Conservation (phyloP, 2,797 vertebrate genomes). For the Betta splendens region DNA sequence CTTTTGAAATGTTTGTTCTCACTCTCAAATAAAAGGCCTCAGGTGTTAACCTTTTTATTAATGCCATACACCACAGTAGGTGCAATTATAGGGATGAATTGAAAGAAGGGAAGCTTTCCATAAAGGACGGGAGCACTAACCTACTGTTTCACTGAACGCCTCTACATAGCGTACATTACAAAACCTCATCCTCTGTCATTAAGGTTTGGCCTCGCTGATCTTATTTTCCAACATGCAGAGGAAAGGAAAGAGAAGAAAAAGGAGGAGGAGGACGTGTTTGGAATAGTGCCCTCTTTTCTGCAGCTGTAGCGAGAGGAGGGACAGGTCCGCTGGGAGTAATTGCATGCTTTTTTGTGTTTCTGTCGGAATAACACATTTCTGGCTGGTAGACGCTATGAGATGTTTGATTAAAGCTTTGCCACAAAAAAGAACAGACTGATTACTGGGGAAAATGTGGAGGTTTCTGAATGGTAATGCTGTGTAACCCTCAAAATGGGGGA, state of each 20-base stretch:
- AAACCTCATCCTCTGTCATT: slow-evolving; percentile 44
- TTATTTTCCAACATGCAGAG: slow-evolving; percentile 50
- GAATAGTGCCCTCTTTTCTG: slow-evolving; percentile 68
- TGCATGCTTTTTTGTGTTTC: slow-evolving; percentile 74
- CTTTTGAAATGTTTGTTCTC: slow-evolving; percentile 11
- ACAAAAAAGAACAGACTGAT: slow-evolving; percentile 63
- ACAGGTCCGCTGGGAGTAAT: slow-evolving; percentile 68
- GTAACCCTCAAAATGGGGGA: slow-evolving; percentile 48
- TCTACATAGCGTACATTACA: slow-evolving; percentile 21
- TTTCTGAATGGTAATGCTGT: slow-evolving; percentile 51
- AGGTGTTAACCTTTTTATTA: slow-evolving; percentile 28
- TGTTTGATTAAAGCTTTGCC: slow-evolving; percentile 74
- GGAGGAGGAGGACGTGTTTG: slow-evolving; percentile 50
- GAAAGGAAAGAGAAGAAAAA: slow-evolving; percentile 43
- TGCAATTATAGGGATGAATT: slow-evolving; percentile 27
- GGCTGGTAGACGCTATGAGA: slow-evolving; percentile 59
- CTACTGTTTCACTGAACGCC: slow-evolving; percentile 23
- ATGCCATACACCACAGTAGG: slow-evolving; percentile 6
- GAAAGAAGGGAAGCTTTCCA: slow-evolving; percentile 30
- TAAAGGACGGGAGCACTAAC: slow-evolving; percentile 12
- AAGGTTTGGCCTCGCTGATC: slow-evolving; percentile 31
- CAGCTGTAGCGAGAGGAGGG: slow-evolving; percentile 74
- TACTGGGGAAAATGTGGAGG: slow-evolving; percentile 69
- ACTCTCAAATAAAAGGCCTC: slow-evolving; percentile 6
- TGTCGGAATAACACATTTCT: slow-evolving; percentile 71